Evolutionary conservation across 1,140 invertebrate genomes (phyloP), one percentile per base, ranked within the genome.

Genomic region (Caerostris darwini): DNA sequence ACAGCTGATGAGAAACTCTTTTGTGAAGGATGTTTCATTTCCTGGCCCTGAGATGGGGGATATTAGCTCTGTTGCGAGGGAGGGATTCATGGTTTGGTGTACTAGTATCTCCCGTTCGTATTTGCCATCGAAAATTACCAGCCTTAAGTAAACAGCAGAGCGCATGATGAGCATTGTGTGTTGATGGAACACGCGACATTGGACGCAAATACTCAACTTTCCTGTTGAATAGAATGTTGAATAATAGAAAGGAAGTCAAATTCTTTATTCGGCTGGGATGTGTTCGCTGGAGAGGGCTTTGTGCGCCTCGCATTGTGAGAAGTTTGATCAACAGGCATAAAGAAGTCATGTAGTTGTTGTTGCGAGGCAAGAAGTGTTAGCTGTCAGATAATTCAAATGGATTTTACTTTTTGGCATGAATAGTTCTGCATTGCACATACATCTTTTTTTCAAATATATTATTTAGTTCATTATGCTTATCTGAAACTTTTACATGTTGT

Each of bases 41-140:
- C 85, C 85, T 67, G 12, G 10, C 34, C 34, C 2, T 61, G 19
- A 34, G 19, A 61, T 57, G 14, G 12, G 71, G 5, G 10, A 59
- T 87, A 87, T 87, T 53, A 87, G 58, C 85, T 87, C 50, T 61
- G 85, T 87, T 64, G 58, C 10, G 7, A 58, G 58, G 56, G 54
- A 64, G 58, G 17, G 12, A 34, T 59, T n/a, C 56, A 7, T 5
- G 12, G 54, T 19, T 56, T 54, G 5, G 56, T 7, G 8, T 14
- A 53, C 59, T 50, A 54, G 8, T 17, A 64, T 61, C 34, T n/a
- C 71, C 8, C 8, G 50, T 77, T 77, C 85, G 14, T 57, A 34
- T 87, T 87, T 87, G 59, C 50, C 19, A 59, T 67, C 14, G 56
- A 57, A 87, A 87, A 87, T 87, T 87, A 61, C 34, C 56, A 87